phyloP scores from a whole-genome alignment of 92 coral and sea anemone species.

The Epizoanthus illoricatus region DNA sequence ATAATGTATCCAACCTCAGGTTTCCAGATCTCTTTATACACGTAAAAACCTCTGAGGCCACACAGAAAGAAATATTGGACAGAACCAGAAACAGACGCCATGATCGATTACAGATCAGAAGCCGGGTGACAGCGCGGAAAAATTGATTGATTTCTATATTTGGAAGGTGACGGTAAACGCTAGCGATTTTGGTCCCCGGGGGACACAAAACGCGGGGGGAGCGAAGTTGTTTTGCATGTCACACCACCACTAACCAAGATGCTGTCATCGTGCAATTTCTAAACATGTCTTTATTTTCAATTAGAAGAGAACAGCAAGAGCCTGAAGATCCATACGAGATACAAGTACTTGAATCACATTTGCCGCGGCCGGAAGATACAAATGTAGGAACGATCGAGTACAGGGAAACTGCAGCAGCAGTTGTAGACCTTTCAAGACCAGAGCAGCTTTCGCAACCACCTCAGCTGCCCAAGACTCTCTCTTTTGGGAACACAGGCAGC shows the following conservation, averaged over 20 bases:
- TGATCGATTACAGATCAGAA: slow-evolving; percentile 38
- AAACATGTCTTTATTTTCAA: slow-evolving; percentile 44
- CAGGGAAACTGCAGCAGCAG: slow-evolving; percentile 43
- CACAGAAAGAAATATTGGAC: slow-evolving; percentile 57
- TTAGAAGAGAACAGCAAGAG: slow-evolving; percentile 42
- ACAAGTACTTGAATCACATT: slow-evolving; percentile 45
- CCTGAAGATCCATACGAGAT: slow-evolving; percentile 45
- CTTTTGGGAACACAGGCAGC: slow-evolving; percentile 7
- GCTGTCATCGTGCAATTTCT: slow-evolving; percentile 33
- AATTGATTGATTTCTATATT: slow-evolving; percentile 2
- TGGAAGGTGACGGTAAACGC: slow-evolving; percentile 6
- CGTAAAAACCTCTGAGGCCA: slow-evolving; percentile 50
- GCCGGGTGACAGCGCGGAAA: slow-evolving; percentile 16
- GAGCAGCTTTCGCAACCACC: slow-evolving; percentile 38
- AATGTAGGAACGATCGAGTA: slow-evolving; percentile 42
- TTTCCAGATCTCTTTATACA: slow-evolving; percentile 47
- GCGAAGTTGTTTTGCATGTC: slow-evolving; percentile 8
- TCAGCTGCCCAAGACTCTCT: too few relatives aligned
- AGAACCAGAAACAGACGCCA: slow-evolving; percentile 58
- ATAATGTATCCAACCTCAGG: slow-evolving; percentile 50
- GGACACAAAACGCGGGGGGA: neutral
- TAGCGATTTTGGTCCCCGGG: slow-evolving; percentile 18
- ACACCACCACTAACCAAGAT: slow-evolving; percentile 1
- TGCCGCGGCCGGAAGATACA: slow-evolving; percentile 41
- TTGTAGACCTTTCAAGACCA: slow-evolving; percentile 48